These are phyloP conservation scores for Bradypus variegatus DNA, from an alignment of 2,797 vertebrate genomes.

Conservation along the genomic window DNA sequence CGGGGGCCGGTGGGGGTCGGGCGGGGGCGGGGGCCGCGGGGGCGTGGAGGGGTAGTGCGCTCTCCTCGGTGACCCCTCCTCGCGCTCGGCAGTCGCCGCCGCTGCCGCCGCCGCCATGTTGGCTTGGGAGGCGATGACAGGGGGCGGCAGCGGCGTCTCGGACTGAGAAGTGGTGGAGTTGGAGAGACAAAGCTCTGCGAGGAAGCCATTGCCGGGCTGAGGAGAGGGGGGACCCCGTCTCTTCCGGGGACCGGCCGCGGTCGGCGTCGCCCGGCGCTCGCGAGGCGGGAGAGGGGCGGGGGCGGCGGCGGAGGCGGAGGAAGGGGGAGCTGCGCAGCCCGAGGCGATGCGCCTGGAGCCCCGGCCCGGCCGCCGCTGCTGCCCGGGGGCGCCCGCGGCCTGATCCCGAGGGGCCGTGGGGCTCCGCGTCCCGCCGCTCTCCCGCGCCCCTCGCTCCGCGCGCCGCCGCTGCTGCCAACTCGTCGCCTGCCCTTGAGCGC, in stretches of 20 bases:
- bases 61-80: constrained; percentile 51
- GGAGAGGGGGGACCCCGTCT: constrained; percentile 41
- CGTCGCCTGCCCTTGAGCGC: constrained; percentile 55
- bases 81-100: constrained; percentile 27
- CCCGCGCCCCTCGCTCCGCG: constrained; percentile 31
- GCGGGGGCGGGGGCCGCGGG: neutral
- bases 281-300: constrained; percentile 42
- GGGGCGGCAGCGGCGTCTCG: constrained; percentile 57
- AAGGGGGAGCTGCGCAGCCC: constrained; percentile 34
- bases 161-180: constrained; percentile 46
- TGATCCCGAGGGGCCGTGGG: constrained; percentile 65
- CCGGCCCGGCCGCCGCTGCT: neutral
- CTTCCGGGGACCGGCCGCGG: constrained; percentile 42
- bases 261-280: constrained; percentile 30
- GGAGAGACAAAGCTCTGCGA: constrained; percentile 18
- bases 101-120: constrained; percentile 72
- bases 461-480: neutral
- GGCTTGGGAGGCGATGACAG: constrained; percentile 72
- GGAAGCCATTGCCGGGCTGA: constrained; percentile 13
- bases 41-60: neutral
- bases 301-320: neutral
- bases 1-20: neutral
- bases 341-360: constrained; percentile 44
- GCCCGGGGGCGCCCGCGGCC: constrained; percentile 57
- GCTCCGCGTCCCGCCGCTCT: neutral